Base-by-base conservation (phyloP, 2,113 vertebrate genomes). In the Gavia stellata region DNA sequence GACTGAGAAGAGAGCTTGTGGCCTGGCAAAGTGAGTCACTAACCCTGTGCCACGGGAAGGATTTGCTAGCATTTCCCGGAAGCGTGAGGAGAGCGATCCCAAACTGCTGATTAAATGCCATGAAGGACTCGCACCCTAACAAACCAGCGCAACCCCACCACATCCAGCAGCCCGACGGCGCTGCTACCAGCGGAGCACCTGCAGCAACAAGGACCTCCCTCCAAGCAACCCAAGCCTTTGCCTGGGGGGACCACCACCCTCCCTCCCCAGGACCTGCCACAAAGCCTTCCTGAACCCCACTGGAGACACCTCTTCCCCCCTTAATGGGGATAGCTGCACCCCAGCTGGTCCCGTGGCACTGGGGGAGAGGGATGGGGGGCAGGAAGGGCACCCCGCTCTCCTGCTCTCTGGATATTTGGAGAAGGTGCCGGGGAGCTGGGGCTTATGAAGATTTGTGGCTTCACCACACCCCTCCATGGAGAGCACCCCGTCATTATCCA, bases 291-390 rank as follows among this genome's bases (percentile, higher is more conserved):
- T 11, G 34, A 79, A 29, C 29, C 47, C 55, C 56, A 20, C 11
- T 0, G 0, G 62, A 68, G 91, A 67, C n/a, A 50, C 0, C 0
- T 79, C 29, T 68, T 75, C 3, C 8, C 12, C 38, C 24, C 7
- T 55, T 40, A 36, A 40, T 7, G 12, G 33, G 36, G 67, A 14
- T 12, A 42, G 52, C n/a, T 80, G 23, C 40, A n/a, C 9, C 25
- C 25, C 34, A 61, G 49, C 58, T 49, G 62, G 49, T 49, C 36
- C 50, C 11, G 3, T 12, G n/a, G 81, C 0, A 0, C 0, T 73
- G 36, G 21, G 29, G 18, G 59, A 65, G 40, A 75, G 26, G 34
- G 40, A 40, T 29, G 7, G 6, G 12, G 47, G 28, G 11, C 62
- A 63, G 36, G 28, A 88, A 62, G 26, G 9, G 17, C 0, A 0